A percentile compares a stretch with the other conserved stretches of the same genome.
These are phyloP conservation scores for Lytechinus pictus DNA, from an alignment of 35 echinoderm and acorn worm genomes.

Conservation along the genomic window DNA sequence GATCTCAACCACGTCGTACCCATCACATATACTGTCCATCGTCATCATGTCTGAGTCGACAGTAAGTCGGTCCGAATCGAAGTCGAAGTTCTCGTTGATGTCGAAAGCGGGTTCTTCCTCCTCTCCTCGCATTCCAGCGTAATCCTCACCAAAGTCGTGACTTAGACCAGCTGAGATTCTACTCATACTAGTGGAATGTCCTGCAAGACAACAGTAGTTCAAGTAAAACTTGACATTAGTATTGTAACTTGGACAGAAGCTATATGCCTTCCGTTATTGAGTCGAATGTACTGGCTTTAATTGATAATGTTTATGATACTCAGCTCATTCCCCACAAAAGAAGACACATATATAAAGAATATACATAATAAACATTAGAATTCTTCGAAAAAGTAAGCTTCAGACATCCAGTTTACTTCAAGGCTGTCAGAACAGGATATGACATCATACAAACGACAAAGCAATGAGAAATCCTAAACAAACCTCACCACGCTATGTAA, in stretches of 20 bases:
- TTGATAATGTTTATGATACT: no score
- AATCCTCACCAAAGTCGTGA: not conserved
- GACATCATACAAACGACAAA: not conserved
- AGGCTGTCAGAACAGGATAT: not conserved
- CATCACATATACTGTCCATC: constrained; percentile 40
- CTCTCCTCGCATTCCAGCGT: not conserved
- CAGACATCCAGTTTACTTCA: not conserved
- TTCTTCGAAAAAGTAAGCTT: not conserved
- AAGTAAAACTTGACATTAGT: no score
- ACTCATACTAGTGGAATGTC: not conserved
- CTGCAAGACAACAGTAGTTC: not conserved
- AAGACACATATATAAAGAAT: no score
- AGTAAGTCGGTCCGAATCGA: constrained; percentile 29
- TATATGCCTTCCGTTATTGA: no score
- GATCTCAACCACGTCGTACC: constrained; percentile 6
- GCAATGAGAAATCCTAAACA: not conserved
- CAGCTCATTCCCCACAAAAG: no score
- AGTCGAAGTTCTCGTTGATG: constrained; percentile 52
- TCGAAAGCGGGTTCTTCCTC: constrained; percentile 30
- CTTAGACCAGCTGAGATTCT: not conserved
- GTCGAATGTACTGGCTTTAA: no score
- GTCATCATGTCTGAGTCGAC: constrained; percentile 37
- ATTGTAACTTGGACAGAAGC: no score
- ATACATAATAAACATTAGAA: no score
- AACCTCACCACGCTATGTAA: not conserved